A percentile compares a stretch with the other conserved stretches of the same genome.
phyloP scores from a whole-genome alignment of 2,888 invertebrate genomes.

The Helobdella robusta region DNA sequence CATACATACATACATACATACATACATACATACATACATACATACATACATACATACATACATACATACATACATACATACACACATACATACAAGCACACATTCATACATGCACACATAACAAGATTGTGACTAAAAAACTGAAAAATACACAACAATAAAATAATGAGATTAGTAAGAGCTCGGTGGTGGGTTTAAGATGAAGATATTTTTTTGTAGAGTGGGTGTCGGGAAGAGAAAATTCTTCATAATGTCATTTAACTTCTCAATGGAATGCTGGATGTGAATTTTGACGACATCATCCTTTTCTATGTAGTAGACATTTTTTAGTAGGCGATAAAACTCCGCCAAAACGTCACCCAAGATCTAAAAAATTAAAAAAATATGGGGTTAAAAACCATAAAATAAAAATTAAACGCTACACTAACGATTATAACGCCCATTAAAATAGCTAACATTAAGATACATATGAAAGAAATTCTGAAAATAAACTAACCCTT shows the following conservation, averaged over 20 bases:
- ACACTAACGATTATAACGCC: too few species aligned
- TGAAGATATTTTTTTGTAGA: conserved; percentile 56
- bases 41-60: too few species aligned
- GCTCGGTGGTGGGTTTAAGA: conserved; percentile 37
- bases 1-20: too few species aligned
- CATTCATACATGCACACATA: too few species aligned
- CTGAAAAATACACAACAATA: too few species aligned
- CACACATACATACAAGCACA: too few species aligned
- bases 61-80: too few species aligned
- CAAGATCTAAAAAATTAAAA: conserved; percentile 53
- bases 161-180: too few species aligned
- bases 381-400: not conserved
- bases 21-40: too few species aligned
- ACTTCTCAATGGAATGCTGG: conserved; percentile 66
- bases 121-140: too few species aligned
- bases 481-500: conserved; percentile 39
- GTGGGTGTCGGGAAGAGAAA: conserved; percentile 57
- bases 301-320: conserved; percentile 59
- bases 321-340: conserved; percentile 62
- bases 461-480: not conserved
- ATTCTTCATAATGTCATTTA: conserved; percentile 61
- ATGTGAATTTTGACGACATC: conserved; percentile 66
- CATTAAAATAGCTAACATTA: not conserved
- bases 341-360: conserved; percentile 61
- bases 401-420: not conserved